Conservation (phyloP, 2,113 vertebrate genomes). For the human (Homo sapiens) region DNA sequence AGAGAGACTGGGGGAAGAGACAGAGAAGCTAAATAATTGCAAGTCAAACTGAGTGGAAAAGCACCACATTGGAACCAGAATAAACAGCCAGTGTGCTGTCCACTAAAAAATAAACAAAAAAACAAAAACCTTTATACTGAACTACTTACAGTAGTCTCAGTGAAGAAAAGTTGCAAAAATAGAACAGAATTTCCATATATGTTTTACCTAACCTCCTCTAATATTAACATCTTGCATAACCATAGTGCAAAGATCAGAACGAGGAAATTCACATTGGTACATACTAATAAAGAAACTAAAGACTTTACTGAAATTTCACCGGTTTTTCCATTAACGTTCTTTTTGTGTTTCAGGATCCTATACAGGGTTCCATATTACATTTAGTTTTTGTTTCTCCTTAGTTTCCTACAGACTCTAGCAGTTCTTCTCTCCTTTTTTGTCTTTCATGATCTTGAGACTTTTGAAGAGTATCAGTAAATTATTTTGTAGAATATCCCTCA, state of each 20-base stretch:
- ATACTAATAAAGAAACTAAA: neutral
- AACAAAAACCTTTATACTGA: neutral
- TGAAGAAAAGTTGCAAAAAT: neutral
- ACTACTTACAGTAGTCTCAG: neutral
- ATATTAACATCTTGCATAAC: neutral
- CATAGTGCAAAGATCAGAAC: neutral
- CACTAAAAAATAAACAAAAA: neutral
- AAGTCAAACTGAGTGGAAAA: neutral
- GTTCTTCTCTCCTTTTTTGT: neutral
- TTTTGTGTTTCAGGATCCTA: neutral
- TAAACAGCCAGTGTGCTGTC: neutral
- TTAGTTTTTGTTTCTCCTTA: neutral
- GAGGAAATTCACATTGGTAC: neutral
- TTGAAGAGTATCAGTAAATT: neutral
- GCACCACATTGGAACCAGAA: neutral
- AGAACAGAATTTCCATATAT: neutral
- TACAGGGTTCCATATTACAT: neutral
- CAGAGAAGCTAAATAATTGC: neutral
- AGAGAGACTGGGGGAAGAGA: neutral
- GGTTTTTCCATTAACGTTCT: neutral
- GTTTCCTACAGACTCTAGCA: neutral
- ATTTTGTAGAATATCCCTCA: neutral
- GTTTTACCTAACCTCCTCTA: neutral
- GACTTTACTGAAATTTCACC: neutral
- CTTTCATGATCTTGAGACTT: neutral